Conservation (phyloP, 1,140 invertebrate genomes). For the Liolophura sinensis region DNA sequence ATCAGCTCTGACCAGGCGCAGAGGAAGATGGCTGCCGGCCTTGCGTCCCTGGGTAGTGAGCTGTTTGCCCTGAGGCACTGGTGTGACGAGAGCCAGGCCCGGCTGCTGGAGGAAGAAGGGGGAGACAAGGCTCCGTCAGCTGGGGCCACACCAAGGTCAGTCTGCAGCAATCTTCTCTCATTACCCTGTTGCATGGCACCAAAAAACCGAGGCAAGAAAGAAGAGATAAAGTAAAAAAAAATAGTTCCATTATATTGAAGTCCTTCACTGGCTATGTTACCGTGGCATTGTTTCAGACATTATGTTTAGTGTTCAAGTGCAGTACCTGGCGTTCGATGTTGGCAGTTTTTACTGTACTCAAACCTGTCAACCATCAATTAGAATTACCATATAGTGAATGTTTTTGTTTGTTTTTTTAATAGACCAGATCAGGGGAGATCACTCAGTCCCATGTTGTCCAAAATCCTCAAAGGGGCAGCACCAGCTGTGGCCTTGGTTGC, state of each 20-base stretch:
- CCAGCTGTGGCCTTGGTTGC: slow-evolving; percentile 80
- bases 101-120: slow-evolving; percentile 16
- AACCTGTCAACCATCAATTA: not conserved
- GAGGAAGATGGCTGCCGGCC: slow-evolving; percentile 22
- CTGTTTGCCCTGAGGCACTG: slow-evolving; percentile 75
- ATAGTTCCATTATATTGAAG: no score
- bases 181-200: not conserved
- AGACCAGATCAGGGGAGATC: not conserved
- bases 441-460: slow-evolving; percentile 57
- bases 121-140: slow-evolving; percentile 16
- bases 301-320: no score
- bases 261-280: no score
- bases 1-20: slow-evolving; percentile 68
- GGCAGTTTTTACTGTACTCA: no score
- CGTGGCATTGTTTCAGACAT: no score
- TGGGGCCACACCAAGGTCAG: slow-evolving; percentile 4
- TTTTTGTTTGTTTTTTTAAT: slow-evolving; percentile 8
- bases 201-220: no score
- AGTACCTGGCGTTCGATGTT: no score
- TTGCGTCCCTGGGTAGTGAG: slow-evolving; percentile 75
- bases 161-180: not conserved
- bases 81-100: slow-evolving; percentile 71
- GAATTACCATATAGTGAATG: not conserved
- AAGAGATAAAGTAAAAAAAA: no score
- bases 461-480: slow-evolving; percentile 77